Base-by-base conservation (phyloP, 2,888 invertebrate genomes). In the Glyphotaelius pellucidus region DNA sequence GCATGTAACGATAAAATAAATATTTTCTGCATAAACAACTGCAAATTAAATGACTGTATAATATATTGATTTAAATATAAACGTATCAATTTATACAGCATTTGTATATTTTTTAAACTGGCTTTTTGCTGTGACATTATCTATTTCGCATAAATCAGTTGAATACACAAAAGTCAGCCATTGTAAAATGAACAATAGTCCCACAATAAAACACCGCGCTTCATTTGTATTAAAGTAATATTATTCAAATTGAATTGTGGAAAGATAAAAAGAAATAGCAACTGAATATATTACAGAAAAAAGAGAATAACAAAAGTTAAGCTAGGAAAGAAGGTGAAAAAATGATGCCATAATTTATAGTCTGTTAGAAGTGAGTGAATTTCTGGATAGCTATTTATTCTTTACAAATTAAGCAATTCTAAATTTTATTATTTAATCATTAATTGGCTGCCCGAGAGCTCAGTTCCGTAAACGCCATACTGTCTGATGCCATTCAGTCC, bases 121-220 rank as follows among this genome's bases (percentile, higher is more conserved):
- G 19, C 19, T 7, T n/a, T 67, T 52, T 52, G 25, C 67, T 67
- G 83, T n/a, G 38, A 83, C 83, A 83, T 32, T 83, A 83, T 83
- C 31, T 32, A 83, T 83, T 83, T 83, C 83, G 14, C 35, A 83
- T 83, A 83, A 83, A 83, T 83, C 83, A 35, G 25, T 83, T 83
- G 83, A 83, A 83, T 38, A 83, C 83, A 35, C 35, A 35, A 83
- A 38, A 83, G 15, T 83, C 35, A 83, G 25, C 67, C 67, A 67
- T n/a, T 67, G 67, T 67, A 19, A 83, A 35, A 35, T 83, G 83
- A 83, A 83, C 83, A 83, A 83, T 83, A 32, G 83, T 35, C 35
- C 5, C 35, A 83, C 19, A 83, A n/a, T 32, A 83, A 83, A 83
- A 83, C 25, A 35, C 83, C 7, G 83, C 31, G 31, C 83, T 19